Base-by-base conservation (phyloP, 2,113 vertebrate species). In the Podarcis raffonei region DNA sequence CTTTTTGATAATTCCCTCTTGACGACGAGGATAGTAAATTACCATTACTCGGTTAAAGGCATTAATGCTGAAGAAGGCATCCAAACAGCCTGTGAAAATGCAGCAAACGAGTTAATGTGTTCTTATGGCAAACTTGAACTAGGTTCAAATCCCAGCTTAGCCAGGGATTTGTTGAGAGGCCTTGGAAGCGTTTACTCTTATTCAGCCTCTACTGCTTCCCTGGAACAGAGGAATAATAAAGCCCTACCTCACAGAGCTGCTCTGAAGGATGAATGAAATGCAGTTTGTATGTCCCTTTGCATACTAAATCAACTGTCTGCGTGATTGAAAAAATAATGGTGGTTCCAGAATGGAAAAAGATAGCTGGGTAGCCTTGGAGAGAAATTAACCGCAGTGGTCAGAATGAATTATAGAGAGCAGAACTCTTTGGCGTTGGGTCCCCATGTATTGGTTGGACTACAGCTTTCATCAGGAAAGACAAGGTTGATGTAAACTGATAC, bases 141-240 rank as follows among this genome's bases (percentile, higher is more conserved):
- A 86, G 59, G 57, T 77, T 77, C 84, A 77, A 86, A 86, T 86
- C 35, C 72, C 84, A 65, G 74, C 32, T 86, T 86, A 86, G 72
- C 15, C 7, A 42, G 72, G 15, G 72, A 86, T 86, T 77, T 77
- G 72, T 35, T 15, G 57, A 77, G 16, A 39, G 35, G 32, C 84
- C 72, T 62, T 86, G 84, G 84, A 86, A 85, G 23, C 39, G 65
- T 84, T 72, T 84, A 23, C 18, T 53, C 66, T 42, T 42, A 39
- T 75, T 62, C 35, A 77, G 57, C 72, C 84, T 85, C n/a, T 77
- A 62, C 84, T 85, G 72, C 74, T 66, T 86, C 84, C 66, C 84
- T 66, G 84, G 74, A 77, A 48, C 25, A 78, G 39, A 32, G 75
- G 37, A 78, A 62, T 78, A 77, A 78, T 78, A n/a, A 86, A 86